Evolutionary conservation across 2,113 vertebrate species (phyloP).

Genomic region (Tychaedon coryphoeus): DNA sequence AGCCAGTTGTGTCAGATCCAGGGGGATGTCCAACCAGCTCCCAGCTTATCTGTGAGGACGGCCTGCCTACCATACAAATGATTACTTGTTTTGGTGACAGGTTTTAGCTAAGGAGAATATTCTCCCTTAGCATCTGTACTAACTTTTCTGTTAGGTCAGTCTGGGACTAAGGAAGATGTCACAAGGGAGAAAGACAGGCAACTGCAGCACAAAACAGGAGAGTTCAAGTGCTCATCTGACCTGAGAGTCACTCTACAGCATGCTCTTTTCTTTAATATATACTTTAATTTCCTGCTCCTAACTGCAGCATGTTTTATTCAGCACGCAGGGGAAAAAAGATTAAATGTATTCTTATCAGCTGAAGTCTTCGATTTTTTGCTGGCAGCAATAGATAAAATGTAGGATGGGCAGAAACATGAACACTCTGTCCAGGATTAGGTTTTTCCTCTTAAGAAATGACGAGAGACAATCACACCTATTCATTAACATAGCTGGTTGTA

Average conservation of each 20-base stretch:
- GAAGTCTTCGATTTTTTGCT: not conserved
- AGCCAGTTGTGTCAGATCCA: not conserved
- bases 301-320: not conserved
- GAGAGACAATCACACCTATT: not conserved
- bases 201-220: not conserved
- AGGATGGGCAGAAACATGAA: not conserved
- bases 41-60: not conserved
- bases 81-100: not conserved
- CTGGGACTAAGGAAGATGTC: not conserved
- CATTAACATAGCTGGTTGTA: not conserved
- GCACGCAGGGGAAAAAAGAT: not conserved
- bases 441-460: not conserved
- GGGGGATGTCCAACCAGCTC: not conserved
- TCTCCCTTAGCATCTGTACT: not conserved
- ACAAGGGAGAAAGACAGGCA: not conserved
- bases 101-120: not conserved
- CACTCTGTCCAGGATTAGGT: not conserved
- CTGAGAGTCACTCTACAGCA: not conserved
- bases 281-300: slow-evolving; percentile 26
- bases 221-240: not conserved
- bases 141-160: not conserved
- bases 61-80: not conserved
- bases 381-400: not conserved
- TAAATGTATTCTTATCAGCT: not conserved
- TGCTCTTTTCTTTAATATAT: not conserved